A percentile compares a stretch with the other conserved stretches of the same genome.
Conservation (phyloP, 2,113 vertebrate genomes). For the Erythrolamprus reginae region DNA sequence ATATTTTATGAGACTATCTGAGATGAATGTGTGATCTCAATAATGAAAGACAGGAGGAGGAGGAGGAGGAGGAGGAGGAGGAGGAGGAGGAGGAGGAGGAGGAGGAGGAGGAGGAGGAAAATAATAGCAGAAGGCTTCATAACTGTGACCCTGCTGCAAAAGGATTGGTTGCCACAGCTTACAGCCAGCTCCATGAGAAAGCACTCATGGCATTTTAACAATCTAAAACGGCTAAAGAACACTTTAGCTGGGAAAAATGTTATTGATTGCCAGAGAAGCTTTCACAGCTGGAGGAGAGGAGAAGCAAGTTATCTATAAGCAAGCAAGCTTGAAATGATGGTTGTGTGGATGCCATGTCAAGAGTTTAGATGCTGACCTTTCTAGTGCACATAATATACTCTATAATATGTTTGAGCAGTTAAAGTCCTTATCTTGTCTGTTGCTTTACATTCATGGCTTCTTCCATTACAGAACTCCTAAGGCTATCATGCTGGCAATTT, state of each 20-base stretch:
- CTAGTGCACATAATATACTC: background rate
- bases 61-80: background rate
- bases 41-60: background rate
- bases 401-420: background rate
- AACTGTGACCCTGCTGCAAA: slow-evolving; percentile 1
- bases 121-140: background rate
- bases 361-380: background rate
- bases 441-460: background rate
- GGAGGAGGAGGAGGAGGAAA: background rate
- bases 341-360: background rate
- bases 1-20: background rate
- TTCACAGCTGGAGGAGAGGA: background rate
- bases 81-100: background rate
- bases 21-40: background rate
- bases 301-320: slow-evolving; percentile 10
- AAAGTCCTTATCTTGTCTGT: background rate
- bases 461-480: background rate
- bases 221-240: background rate
- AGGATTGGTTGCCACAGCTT: background rate
- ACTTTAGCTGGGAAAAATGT: background rate
- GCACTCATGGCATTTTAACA: background rate
- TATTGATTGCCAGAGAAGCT: slow-evolving; percentile 19
- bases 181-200: slow-evolving; percentile 24
- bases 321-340: background rate
- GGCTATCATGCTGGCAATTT: background rate